Evolutionary conservation across 2,113 vertebrate genomes (phyloP).

Genomic region (Solenodon paradoxus): DNA sequence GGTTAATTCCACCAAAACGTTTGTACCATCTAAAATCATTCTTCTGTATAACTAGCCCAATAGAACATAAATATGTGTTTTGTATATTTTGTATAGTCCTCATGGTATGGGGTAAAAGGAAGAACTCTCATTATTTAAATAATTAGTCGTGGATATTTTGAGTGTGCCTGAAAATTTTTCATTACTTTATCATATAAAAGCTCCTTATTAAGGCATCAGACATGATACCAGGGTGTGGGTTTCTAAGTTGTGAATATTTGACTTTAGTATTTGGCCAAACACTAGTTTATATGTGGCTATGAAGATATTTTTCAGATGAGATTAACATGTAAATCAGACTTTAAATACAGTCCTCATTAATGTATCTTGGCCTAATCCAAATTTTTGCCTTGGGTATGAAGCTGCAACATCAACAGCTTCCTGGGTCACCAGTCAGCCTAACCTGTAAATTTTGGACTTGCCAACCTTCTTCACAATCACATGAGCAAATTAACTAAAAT

Average conservation of each 20-base stretch:
- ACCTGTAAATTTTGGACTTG: not conserved
- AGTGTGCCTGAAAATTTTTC: not conserved
- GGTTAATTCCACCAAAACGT: no score
- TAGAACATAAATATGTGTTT: not conserved
- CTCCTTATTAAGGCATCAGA: not conserved
- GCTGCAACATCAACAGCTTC: not conserved
- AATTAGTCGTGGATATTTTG: not conserved
- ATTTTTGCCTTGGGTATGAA: no score
- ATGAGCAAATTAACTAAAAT: not conserved
- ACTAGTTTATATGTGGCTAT: not conserved
- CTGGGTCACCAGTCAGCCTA: not conserved
- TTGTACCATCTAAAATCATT: not conserved
- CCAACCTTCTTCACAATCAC: not conserved
- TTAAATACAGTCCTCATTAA: not conserved
- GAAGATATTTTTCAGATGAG: not conserved
- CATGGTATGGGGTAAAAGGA: not conserved
- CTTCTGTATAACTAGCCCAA: not conserved
- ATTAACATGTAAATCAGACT: not conserved
- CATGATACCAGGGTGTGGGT: not conserved
- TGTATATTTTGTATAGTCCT: not conserved
- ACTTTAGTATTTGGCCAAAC: not conserved
- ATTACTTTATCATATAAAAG: not conserved
- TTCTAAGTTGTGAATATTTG: conserved; percentile 4
- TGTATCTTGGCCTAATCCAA: no score
- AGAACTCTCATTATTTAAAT: not conserved